Percentiles rank a stretch among this genome's conserved stretches.
These are phyloP conservation scores for Oxygymnocypris stewartii DNA, from an alignment of 2,113 vertebrate genomes.

Conservation along the genomic window DNA sequence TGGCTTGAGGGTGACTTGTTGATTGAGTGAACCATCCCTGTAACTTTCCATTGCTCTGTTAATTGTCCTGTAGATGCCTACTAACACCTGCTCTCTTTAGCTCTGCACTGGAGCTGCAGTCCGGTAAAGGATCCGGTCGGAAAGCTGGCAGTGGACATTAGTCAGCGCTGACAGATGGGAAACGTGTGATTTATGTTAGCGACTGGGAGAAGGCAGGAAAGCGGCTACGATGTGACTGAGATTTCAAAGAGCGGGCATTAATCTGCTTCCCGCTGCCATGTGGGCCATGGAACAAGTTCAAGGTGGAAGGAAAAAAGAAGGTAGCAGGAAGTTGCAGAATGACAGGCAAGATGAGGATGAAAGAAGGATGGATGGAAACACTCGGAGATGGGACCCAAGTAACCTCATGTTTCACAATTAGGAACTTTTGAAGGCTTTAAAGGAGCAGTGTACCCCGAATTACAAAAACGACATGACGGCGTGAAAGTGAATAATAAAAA, in stretches of 20 bases:
- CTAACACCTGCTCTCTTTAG: conserved; percentile 22
- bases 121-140: conserved; percentile 60
- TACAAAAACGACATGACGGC: not conserved
- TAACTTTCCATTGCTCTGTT: not conserved
- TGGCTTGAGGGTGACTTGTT: not conserved
- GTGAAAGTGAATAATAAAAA: not conserved
- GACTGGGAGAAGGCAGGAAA: conserved; percentile 55
- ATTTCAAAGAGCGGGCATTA: conserved; percentile 70
- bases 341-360: conserved; percentile 55
- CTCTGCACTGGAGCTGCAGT: conserved; percentile 63
- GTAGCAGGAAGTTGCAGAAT: conserved; percentile 50
- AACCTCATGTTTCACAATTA: not conserved
- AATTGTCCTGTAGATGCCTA: conserved; percentile 31
- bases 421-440: not conserved
- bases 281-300: conserved; percentile 68
- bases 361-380: not conserved
- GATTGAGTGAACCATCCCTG: not conserved
- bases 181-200: conserved; percentile 69
- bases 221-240: conserved; percentile 62
- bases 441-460: not conserved
- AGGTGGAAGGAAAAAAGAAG: conserved; percentile 65
- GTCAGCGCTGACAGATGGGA: conserved; percentile 64
- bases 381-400: not conserved
- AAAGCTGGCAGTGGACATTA: conserved; percentile 63
- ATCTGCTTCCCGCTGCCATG: conserved; percentile 62